Evolutionary conservation across 1,140 invertebrate species (phyloP).

Genomic region (Ceratosolen solmsi): DNA sequence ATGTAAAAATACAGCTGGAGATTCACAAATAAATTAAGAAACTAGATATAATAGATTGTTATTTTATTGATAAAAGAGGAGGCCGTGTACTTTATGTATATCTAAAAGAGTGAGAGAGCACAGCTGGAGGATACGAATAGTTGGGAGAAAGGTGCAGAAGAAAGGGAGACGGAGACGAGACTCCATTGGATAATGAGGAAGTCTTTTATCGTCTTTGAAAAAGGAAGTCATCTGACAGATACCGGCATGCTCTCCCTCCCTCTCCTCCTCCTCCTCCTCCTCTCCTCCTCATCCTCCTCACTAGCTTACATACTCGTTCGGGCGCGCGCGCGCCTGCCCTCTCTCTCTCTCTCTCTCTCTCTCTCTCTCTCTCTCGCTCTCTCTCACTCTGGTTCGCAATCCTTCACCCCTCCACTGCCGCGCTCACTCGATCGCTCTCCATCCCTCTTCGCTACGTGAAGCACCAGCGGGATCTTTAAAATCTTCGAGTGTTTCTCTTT

Average conservation of each 20-base stretch:
- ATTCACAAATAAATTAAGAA: background rate
- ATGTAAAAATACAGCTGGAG: background rate
- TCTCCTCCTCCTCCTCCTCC: no score
- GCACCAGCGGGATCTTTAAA: conserved; percentile 47
- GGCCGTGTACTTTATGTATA: no score
- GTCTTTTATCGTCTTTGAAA: conserved; percentile 52
- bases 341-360: no score
- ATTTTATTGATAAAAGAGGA: conserved; percentile 5
- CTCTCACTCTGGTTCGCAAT: no score
- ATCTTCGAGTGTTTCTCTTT: conserved; percentile 42
- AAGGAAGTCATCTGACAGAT: conserved; percentile 50
- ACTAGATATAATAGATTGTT: background rate
- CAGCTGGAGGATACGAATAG: background rate
- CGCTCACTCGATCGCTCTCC: background rate
- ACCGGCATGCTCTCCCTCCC: conserved; percentile 1
- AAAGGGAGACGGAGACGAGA: conserved; percentile 10
- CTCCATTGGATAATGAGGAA: conserved; percentile 50
- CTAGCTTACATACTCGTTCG: no score
- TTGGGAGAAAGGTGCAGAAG: conserved; percentile 39
- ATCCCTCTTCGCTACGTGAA: background rate
- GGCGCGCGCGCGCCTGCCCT: no score
- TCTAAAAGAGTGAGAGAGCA: conserved; percentile 2
- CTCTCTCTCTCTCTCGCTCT: no score
- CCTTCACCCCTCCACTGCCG: background rate
- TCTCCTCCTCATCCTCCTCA: no score